Conservation (phyloP, 2,797 vertebrate genomes). For the Clarias pachynema region DNA sequence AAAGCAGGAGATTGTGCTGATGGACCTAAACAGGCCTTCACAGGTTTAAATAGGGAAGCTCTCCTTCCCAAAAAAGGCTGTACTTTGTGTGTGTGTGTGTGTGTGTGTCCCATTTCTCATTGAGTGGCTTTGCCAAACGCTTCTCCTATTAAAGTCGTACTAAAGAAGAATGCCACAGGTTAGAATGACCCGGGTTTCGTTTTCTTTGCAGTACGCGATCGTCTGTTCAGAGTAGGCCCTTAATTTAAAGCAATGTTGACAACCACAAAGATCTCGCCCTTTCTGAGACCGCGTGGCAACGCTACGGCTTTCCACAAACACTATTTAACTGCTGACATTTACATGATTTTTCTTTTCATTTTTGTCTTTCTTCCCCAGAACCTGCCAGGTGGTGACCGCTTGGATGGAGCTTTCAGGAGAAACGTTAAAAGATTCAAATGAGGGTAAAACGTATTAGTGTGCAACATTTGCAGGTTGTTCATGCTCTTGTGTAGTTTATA, state of each 20-base stretch:
- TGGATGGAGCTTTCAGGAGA: conserved; percentile 59
- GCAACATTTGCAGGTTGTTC: conserved; percentile 59
- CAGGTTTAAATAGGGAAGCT: conserved; percentile 53
- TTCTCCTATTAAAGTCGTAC: conserved; percentile 59
- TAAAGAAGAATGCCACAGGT: conserved; percentile 66
- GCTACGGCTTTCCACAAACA: conserved; percentile 66
- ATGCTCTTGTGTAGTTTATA: background rate
- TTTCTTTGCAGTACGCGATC: conserved; percentile 67
- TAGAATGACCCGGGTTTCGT: conserved; percentile 71
- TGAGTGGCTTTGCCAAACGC: conserved; percentile 55
- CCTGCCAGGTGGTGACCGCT: conserved; percentile 81
- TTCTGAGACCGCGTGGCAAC: conserved; percentile 61
- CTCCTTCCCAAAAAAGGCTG: conserved; percentile 42
- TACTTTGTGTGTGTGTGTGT: conserved; percentile 44
- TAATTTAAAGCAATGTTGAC: conserved; percentile 87
- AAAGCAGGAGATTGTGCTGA: conserved; percentile 75
- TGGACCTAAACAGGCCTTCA: conserved; percentile 57
- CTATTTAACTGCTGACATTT: conserved; percentile 83
- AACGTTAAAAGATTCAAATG: conserved; percentile 82
- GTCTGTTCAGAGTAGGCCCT: conserved; percentile 71
- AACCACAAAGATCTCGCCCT: conserved; percentile 83
- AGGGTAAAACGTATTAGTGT: conserved; percentile 63
- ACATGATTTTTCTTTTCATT: conserved; percentile 67
- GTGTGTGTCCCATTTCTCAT: conserved; percentile 55
- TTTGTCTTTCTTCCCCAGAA: conserved; percentile 75